phyloP scores from a whole-genome alignment of 2,888 invertebrate species.

The Eumerus sabulonum region DNA sequence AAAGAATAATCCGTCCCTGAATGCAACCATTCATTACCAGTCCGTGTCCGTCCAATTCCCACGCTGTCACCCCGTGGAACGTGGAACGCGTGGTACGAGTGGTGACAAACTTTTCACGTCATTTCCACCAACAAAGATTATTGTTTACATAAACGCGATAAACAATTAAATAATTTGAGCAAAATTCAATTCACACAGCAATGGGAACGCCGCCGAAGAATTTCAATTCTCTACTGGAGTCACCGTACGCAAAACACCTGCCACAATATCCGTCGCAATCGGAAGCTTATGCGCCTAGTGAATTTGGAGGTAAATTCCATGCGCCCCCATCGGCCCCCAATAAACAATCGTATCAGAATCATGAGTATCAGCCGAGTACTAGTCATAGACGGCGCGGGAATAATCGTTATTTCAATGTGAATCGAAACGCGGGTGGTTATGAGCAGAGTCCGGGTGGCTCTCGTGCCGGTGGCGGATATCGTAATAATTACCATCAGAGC shows the following conservation, averaged over 20 bases:
- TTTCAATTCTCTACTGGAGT: constrained; percentile 62
- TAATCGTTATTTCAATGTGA: constrained; percentile 57
- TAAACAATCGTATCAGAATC: constrained; percentile 51
- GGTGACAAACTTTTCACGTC: background rate
- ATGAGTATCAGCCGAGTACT: constrained; percentile 39
- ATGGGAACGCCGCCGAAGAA: constrained; percentile 73
- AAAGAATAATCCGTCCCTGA: no score
- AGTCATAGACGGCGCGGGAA: constrained; percentile 42
- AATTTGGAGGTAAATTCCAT: constrained; percentile 69
- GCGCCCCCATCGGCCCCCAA: constrained; percentile 51
- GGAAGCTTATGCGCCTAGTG: constrained; percentile 73
- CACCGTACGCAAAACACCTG: constrained; percentile 72
- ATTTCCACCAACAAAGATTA: constrained; percentile 15
- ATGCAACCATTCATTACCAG: no score
- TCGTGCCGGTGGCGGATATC: constrained; percentile 15
- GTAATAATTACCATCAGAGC: constrained; percentile 54
- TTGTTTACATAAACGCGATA: constrained; percentile 34
- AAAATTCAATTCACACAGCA: background rate
- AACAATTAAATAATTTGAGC: background rate
- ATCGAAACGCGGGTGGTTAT: constrained; percentile 18
- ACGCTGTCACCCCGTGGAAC: background rate
- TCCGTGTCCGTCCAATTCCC: no score
- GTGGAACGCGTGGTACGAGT: constrained; percentile 6
- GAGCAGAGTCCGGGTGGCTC: constrained; percentile 38
- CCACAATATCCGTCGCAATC: constrained; percentile 76